A percentile compares a stretch with the other conserved stretches of the same genome.
These are phyloP conservation scores for Mimas tiliae DNA, from an alignment of 2,888 invertebrate species.

Conservation along the genomic window DNA sequence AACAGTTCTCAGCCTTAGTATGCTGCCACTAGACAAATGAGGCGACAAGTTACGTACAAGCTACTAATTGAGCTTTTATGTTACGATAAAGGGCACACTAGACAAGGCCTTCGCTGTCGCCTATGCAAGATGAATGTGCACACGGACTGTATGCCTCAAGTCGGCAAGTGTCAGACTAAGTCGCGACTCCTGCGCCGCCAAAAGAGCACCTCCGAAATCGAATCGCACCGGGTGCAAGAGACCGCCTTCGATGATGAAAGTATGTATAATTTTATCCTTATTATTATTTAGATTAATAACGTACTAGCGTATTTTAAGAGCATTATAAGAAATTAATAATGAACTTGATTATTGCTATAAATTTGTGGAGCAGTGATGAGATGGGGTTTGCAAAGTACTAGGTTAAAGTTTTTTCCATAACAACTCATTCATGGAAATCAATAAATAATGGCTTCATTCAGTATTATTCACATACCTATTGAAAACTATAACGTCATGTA, in stretches of 20 bases:
- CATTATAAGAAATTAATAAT: background rate
- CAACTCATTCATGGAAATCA: no score
- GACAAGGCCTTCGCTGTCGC: constrained; percentile 95
- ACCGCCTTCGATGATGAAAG: constrained; percentile 90
- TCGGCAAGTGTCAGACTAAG: constrained; percentile 93
- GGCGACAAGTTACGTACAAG: no score
- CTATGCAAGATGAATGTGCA: constrained; percentile 96
- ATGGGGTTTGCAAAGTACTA: background rate
- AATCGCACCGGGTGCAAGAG: constrained; percentile 87
- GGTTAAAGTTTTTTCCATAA: background rate
- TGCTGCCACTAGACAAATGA: no score
- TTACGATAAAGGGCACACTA: constrained; percentile 89
- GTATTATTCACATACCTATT: background rate
- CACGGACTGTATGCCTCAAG: constrained; percentile 93
- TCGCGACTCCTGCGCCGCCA: constrained; percentile 93
- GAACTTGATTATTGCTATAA: background rate
- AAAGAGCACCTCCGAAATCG: constrained; percentile 94
- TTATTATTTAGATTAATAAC: background rate
- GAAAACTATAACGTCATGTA: no score
- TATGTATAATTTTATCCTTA: constrained; percentile 75
- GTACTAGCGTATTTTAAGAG: background rate
- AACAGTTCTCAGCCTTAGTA: no score
- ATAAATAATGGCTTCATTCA: background rate
- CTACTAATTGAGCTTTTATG: background rate
- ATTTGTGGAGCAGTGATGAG: background rate